Base-by-base conservation (phyloP, 2,797 vertebrate species). In the Astyanax mexicanus region DNA sequence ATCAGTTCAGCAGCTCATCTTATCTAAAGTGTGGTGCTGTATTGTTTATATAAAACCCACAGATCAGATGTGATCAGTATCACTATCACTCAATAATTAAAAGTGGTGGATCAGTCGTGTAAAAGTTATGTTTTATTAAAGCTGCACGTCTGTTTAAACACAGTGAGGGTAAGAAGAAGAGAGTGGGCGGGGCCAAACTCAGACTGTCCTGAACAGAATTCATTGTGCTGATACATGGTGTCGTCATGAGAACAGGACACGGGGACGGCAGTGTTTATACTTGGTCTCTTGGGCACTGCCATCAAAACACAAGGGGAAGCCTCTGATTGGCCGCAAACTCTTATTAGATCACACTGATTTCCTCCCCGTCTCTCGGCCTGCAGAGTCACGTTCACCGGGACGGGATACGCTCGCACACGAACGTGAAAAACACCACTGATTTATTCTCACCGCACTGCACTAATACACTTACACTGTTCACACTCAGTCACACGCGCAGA, bases 161-260 rank as follows among this genome's bases (percentile, higher is more conserved):
- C 29, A 32, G 29, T 5, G 5, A n/a, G n/a, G n/a, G n/a, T n/a
- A n/a, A 12, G 21, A 25, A 54, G 11, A 29, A 29, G 12, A n/a
- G 55, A 17, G 27, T 3, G 23, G 25, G 4, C 15, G 40, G 19
- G 10, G 10, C 13, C 32, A 9, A 32, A 19, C 11, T 38, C 23
- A 15, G 29, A 25, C 49, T 15, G 21, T 21, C 54, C 58, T 45
- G 68, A 51, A 57, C 47, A 32, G 74, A 74, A 25, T 23, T 67
- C 54, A 75, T 45, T 61, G 68, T 61, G 51, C 68, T 47, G 69
- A 78, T 72, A 79, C 72, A 75, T 72, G 62, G 54, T 62, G 68
- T 68, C 68, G 72, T 51, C 67, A 75, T 78, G 72, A 67, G 68
- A 75, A 71, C 55, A 42, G 69, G 62, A 61, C 61, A 75, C 57